Evolutionary conservation across 2,113 vertebrate species (phyloP), one percentile per base, ranked within the genome.

Genomic region (Mustela nigripes): DNA sequence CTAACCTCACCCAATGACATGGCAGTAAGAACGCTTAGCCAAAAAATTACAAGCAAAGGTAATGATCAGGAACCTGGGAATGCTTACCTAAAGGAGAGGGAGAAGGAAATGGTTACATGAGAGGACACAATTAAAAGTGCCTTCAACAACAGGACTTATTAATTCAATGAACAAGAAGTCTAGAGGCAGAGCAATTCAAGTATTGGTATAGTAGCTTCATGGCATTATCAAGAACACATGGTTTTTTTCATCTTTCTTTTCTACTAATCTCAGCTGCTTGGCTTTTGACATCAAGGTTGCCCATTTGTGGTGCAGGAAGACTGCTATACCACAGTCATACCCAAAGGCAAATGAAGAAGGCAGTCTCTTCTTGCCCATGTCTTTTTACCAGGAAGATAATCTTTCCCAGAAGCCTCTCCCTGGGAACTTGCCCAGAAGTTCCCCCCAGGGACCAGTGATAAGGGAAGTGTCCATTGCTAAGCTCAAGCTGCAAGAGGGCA

Each of bases 361-460:
- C 31, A 80, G 22, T 56, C 82, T 62, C 80, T 82, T 48, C 69
- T 71, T 88, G 11, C 5, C 28, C 33, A 93, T 73, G 42, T 93
- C 78, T 97, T 96, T 87, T 87, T 89, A 87, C 60, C 79, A 91
- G 12, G 48, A 81, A 15, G 56, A 94, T 95, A 91, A 91, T 93
- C 33, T 94, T 91, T 88, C 76, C 42, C 60, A 96, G 82, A 85
- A 91, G 65, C 67, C 36, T 26, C 4, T 95, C 71, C 36, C 28
- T 81, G 82, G 63, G 82, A 97, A 67, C 36, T 18, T 82, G 74
- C 87, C 79, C 78, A 96, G 80, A 76, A 73, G 7, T 42, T 45
- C n/a, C 36, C 84, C 53, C 67, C 7, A 42, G 62, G 87, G 83
- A 95, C n/a, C 8, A 22, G 73, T 92, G 83, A 87, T 45, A 58